These are phyloP conservation scores for Catocala nupta DNA, from an alignment of 2,888 invertebrate genomes.

Conservation along the genomic window DNA sequence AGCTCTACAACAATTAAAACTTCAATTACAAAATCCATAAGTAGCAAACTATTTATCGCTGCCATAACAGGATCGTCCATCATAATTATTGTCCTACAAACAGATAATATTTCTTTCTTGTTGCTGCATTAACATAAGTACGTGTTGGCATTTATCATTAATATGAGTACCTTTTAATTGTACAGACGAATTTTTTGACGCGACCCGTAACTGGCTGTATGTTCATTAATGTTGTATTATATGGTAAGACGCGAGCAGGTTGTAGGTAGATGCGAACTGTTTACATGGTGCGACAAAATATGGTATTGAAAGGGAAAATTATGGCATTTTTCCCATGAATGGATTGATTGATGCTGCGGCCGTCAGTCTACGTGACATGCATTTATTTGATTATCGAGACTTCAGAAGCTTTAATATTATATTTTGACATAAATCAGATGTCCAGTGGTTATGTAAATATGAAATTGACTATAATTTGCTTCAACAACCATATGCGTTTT, in stretches of 20 bases:
- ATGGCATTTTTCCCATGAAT: conserved; percentile 1
- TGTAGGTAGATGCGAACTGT: conserved; percentile 33
- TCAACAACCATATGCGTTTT: too few relatives aligned
- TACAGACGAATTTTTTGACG: conserved; percentile 44
- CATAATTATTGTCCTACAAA: conserved; percentile 13
- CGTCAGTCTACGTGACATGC: background rate
- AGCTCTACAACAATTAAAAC: conserved; percentile 7
- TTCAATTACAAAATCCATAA: conserved; percentile 7
- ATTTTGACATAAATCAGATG: too few relatives aligned
- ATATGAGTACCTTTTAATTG: conserved; percentile 38
- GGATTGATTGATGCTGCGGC: background rate
- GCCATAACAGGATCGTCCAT: conserved; percentile 9
- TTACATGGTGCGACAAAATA: conserved; percentile 22
- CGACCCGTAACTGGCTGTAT: conserved; percentile 34
- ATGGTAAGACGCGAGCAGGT: conserved; percentile 48
- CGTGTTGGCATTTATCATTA: conserved; percentile 49
- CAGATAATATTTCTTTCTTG: conserved; percentile 21
- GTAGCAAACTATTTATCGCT: background rate
- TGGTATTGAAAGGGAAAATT: background rate
- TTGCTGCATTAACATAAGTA: conserved; percentile 31
- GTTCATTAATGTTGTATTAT: conserved; percentile 60
- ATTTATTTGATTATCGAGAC: conserved; percentile 1
- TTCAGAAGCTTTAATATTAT: background rate
- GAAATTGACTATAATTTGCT: too few relatives aligned
- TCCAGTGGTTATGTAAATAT: too few relatives aligned